These are phyloP conservation scores for Brachyhypopomus occidentalis DNA, from an alignment of 2,113 vertebrate species.

Conservation along the genomic window DNA sequence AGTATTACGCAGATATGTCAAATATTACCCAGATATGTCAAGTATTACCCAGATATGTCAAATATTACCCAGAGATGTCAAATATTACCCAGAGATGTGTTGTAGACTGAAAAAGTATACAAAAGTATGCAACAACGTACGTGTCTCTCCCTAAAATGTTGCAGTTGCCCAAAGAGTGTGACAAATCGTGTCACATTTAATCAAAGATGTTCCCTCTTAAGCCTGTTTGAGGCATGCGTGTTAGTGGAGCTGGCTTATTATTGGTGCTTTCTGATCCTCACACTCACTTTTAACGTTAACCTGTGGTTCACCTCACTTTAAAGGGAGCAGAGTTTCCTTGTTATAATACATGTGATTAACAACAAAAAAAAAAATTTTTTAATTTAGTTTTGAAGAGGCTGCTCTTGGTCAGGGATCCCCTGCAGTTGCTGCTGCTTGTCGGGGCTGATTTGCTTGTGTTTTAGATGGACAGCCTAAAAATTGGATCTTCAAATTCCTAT, in stretches of 20 bases:
- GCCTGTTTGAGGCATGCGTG: too few species aligned
- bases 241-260: too few species aligned
- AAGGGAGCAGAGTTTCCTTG: background rate
- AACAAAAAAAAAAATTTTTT: constrained; percentile 17
- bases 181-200: background rate
- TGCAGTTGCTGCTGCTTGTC: too few species aligned
- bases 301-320: background rate
- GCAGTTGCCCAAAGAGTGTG: background rate
- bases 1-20: too few species aligned
- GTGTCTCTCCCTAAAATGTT: background rate
- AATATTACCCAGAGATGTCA: background rate
- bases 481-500: background rate
- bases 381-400: background rate
- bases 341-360: background rate
- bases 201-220: background rate
- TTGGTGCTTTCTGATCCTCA: too few species aligned
- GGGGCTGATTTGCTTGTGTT: too few species aligned
- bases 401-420: constrained; percentile 32
- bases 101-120: background rate
- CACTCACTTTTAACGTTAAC: background rate
- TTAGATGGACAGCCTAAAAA: background rate
- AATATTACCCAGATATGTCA: background rate
- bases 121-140: background rate
- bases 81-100: too few species aligned
- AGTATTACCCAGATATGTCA: background rate